These are phyloP conservation scores for Alectoris magna DNA, from an alignment of 2,797 vertebrate species.

Conservation along the genomic window DNA sequence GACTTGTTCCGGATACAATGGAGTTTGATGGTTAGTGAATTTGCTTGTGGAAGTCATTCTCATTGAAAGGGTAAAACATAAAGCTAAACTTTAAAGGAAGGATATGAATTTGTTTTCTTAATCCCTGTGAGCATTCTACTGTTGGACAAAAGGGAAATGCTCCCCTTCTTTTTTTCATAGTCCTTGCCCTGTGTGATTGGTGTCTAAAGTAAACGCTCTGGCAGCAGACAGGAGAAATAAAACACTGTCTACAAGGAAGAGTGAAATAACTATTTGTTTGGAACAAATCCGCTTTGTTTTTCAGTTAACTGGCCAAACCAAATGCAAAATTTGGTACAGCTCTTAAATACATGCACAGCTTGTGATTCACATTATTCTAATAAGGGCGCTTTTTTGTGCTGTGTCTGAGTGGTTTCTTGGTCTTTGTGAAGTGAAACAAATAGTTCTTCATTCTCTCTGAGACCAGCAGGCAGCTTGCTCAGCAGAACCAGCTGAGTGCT, in stretches of 20 bases:
- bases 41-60: background rate
- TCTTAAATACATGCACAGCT: conserved; percentile 24
- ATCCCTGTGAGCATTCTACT: background rate
- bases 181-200: background rate
- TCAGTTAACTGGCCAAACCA: conserved; percentile 33
- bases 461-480: background rate
- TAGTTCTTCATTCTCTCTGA: background rate
- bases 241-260: conserved; percentile 38
- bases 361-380: conserved; percentile 28
- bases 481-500: background rate
- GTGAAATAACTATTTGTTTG: conserved; percentile 42
- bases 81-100: background rate
- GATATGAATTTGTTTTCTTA: background rate
- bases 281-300: conserved; percentile 38
- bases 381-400: conserved; percentile 11
- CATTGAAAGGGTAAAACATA: background rate
- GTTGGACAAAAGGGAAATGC: background rate
- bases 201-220: conserved; percentile 34
- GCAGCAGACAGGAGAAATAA: conserved; percentile 5
- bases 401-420: background rate
- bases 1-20: background rate
- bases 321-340: background rate
- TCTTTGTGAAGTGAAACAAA: conserved; percentile 44
- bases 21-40: background rate
- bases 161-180: background rate